Base-by-base conservation (phyloP, 2,888 invertebrate genomes). In the Aleiodes alternator region DNA sequence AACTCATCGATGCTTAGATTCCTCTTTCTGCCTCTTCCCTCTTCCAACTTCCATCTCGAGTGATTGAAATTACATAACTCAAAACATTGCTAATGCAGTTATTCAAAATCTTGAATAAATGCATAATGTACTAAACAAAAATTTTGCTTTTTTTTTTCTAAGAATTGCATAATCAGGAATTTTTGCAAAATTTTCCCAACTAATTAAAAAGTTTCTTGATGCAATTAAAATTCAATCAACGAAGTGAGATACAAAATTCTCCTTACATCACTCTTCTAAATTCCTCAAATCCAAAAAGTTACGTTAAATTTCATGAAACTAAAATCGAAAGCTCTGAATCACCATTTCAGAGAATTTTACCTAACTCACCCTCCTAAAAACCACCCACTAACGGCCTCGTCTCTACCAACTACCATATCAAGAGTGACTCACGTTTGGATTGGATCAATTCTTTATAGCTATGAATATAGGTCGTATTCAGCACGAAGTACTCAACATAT, bases 321-420 rank as follows among this genome's bases (percentile, higher is more conserved):
- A 43, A 23, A 14, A 48, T 55, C 51, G 4, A 31, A 71, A 66
- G 64, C 53, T 51, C 68, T 12, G 72, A 70, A 72, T 77, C 56
- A 57, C 38, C 70, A 61, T 73, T 79, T 80, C 80, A 76, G 73
- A 66, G 77, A 71, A 74, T 14, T 69, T 69, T 84, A 84, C 84
- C 76, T 84, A 84, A 85, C 69, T 16, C 12, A 75, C 77, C 80
- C 77, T 73, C 73, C 55, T 23, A 23, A 76, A 77, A 81, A 73
- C 68, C 68, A 69, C 64, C 72, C 61, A 59, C 38, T 55, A 68
- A 73, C 71, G 69, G 51, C 68, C 69, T 69, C 57, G 69, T 69
- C 57, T 69, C 57, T 57, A 68, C 73, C 69, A 50, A 69, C 73
- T 69, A 34, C 61, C 50, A 51, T 69, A 34, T 53, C 50, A 51